phyloP scores from a whole-genome alignment of 1,140 invertebrate species.

The Drosophila obscura region DNA sequence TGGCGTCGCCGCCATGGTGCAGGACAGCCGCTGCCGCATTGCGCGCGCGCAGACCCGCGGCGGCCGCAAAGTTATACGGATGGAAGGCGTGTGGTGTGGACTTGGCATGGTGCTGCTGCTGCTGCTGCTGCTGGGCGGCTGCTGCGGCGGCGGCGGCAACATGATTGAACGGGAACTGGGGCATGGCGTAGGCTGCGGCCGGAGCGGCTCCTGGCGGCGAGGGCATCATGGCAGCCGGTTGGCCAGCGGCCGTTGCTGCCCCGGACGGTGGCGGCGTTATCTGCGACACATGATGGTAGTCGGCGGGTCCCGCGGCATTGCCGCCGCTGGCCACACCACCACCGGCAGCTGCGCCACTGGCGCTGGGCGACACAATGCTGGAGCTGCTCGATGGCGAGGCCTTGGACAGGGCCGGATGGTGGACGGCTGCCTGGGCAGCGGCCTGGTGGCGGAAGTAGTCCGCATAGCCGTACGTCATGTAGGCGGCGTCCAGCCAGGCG shows the following conservation, averaged over 20 bases:
- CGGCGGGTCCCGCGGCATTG: constrained; percentile 38
- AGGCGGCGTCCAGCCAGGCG: constrained; percentile 90
- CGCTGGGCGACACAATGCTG: not conserved
- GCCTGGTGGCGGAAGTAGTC: constrained; percentile 85
- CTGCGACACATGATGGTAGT: constrained; percentile 35
- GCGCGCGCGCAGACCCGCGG: constrained; percentile 77
- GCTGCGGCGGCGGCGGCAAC: constrained; percentile 84
- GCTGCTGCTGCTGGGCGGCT: constrained; percentile 77
- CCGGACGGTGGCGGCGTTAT: constrained; percentile 53
- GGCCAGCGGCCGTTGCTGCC: constrained; percentile 37
- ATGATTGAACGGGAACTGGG: constrained; percentile 84
- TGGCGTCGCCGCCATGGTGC: constrained; percentile 42
- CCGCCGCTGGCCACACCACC: constrained; percentile 22
- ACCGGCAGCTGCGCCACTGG: constrained; percentile 6
- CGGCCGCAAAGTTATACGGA: constrained; percentile 79
- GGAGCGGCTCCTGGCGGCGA: constrained; percentile 82
- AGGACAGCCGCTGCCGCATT: constrained; percentile 64
- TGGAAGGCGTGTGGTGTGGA: constrained; percentile 76
- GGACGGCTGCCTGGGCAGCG: constrained; percentile 66
- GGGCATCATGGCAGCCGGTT: constrained; percentile 74
- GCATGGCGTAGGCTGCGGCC: constrained; percentile 80
- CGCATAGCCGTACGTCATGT: constrained; percentile 89
- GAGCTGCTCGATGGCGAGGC: constrained; percentile 37
- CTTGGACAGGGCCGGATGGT: constrained; percentile 86
- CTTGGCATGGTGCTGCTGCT: constrained; percentile 30